A percentile compares a stretch with the other conserved stretches of the same genome.
These are phyloP conservation scores for Tapera naevia DNA, from an alignment of 2,797 vertebrate species.

Conservation along the genomic window DNA sequence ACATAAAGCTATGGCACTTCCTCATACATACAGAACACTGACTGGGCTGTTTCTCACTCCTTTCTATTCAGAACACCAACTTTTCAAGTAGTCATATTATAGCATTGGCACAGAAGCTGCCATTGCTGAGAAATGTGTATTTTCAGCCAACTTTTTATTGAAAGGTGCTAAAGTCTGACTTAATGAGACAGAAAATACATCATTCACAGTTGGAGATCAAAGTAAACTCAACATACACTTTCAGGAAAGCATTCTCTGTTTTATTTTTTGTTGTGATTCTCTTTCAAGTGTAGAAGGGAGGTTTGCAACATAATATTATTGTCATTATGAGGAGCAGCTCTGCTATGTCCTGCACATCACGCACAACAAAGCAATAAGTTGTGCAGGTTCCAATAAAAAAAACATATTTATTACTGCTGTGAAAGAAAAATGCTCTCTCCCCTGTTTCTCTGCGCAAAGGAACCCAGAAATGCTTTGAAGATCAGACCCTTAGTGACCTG, in stretches of 20 bases:
- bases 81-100: neutral
- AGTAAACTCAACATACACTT: neutral
- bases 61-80: neutral
- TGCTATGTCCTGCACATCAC: neutral
- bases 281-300: neutral
- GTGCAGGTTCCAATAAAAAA: neutral
- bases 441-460: neutral
- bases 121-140: neutral
- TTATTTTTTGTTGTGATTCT: neutral
- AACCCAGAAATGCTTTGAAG: neutral
- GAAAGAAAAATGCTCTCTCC: neutral
- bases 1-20: neutral
- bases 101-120: neutral
- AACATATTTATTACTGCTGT: neutral
- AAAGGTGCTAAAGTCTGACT: neutral
- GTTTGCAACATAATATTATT: neutral
- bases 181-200: neutral
- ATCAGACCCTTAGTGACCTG: neutral
- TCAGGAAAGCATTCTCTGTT: neutral
- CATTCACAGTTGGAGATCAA: neutral
- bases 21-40: neutral
- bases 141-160: neutral
- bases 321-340: neutral
- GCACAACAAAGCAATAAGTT: neutral
- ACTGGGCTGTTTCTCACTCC: neutral